A percentile compares a stretch with the other conserved stretches of the same genome.
Evolutionary conservation across 2,888 invertebrate species (phyloP).

Genomic region (Nycteola revayana): DNA sequence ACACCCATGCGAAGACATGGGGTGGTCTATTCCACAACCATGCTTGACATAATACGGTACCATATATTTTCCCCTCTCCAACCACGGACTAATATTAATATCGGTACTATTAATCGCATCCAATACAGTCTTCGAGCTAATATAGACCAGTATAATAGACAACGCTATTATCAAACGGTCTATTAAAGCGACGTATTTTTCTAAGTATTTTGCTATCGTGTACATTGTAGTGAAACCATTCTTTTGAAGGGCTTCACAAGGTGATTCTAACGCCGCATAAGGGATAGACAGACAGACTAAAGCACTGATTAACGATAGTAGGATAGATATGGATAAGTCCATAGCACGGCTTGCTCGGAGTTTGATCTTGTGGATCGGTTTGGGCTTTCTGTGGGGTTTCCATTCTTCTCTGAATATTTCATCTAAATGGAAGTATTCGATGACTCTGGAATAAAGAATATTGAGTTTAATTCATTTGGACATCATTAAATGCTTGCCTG

Average conservation of each 20-base stretch:
- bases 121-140: conserved; percentile 32
- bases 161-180: conserved; percentile 43
- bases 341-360: conserved; percentile 33
- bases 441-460: conserved; percentile 32
- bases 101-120: conserved; percentile 48
- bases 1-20: too few relatives aligned
- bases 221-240: conserved; percentile 28
- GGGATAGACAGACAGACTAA: conserved; percentile 50
- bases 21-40: too few relatives aligned
- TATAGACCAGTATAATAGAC: conserved; percentile 32
- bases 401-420: conserved; percentile 33
- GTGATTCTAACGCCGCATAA: conserved; percentile 36
- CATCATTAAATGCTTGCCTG: background rate
- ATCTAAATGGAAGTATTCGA: conserved; percentile 37
- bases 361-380: conserved; percentile 28
- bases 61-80: conserved; percentile 42
- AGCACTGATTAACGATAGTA: conserved; percentile 43
- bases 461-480: background rate
- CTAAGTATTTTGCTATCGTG: conserved; percentile 24
- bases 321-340: conserved; percentile 41
- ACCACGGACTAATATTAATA: conserved; percentile 48
- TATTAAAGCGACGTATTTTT: conserved; percentile 35
- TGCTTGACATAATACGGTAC: too few relatives aligned
- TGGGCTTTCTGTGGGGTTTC: conserved; percentile 30
- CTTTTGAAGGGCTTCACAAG: conserved; percentile 39